A percentile compares a stretch with the other conserved stretches of the same genome.
phyloP scores from a whole-genome alignment of 2,113 vertebrate genomes.

The Oceanites oceanicus region DNA sequence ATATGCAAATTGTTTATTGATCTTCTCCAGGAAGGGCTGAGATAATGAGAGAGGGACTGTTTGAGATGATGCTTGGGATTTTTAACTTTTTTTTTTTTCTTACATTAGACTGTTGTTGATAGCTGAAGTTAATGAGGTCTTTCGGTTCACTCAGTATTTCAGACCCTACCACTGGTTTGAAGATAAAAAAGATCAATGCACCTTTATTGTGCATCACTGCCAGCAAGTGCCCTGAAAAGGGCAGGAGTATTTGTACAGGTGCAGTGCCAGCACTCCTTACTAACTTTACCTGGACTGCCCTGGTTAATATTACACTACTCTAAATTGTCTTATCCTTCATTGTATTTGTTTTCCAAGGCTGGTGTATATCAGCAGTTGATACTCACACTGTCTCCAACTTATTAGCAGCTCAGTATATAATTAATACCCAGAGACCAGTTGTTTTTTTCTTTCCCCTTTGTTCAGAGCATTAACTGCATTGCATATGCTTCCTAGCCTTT shows the following conservation, averaged over 20 bases:
- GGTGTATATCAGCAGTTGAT: neutral
- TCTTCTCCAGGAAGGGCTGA: conserved; percentile 64
- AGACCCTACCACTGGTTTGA: conserved; percentile 39
- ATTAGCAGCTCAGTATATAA: conserved; percentile 39
- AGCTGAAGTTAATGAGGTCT: conserved; percentile 66
- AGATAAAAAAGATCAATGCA: conserved; percentile 65
- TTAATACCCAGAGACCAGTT: conserved; percentile 47
- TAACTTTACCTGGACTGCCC: neutral
- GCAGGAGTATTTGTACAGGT: conserved; percentile 57
- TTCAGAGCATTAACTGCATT: conserved; percentile 15
- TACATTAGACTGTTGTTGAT: conserved; percentile 55
- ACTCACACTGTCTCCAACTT: neutral
- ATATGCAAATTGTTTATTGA: conserved; percentile 90
- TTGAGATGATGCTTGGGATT: conserved; percentile 57
- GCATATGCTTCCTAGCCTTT: conserved; percentile 51
- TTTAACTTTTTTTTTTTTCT: conserved; percentile 25
- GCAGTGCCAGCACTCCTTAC: neutral
- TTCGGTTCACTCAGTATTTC: conserved; percentile 52
- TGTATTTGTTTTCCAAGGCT: conserved; percentile 22
- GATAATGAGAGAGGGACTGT: conserved; percentile 66
- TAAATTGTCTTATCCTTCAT: neutral
- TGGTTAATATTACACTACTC: conserved; percentile 54
- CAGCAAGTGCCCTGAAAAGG: conserved; percentile 30
- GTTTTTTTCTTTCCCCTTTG: neutral
- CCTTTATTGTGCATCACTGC: conserved; percentile 44